Evolutionary conservation across 2,113 vertebrate genomes (phyloP).

Genomic region (Brachirus orientalis): DNA sequence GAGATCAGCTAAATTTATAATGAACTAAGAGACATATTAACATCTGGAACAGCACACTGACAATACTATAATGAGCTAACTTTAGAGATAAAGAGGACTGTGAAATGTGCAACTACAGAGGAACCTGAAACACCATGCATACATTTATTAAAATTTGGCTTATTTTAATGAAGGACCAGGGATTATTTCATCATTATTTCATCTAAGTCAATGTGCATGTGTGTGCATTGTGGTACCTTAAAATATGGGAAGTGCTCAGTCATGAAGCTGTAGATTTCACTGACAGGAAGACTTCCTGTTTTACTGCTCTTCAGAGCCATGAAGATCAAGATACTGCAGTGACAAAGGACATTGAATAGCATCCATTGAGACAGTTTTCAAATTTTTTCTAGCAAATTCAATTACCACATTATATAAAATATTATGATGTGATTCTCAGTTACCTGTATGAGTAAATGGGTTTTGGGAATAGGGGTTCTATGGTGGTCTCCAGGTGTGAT

Average conservation of each 20-base stretch:
- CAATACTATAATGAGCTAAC: too few species aligned
- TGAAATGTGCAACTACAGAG: too few species aligned
- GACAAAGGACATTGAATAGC: slow-evolving; percentile 14
- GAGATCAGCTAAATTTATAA: too few species aligned
- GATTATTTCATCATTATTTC: too few species aligned
- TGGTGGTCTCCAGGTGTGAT: slow-evolving; percentile 75
- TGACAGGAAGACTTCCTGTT: slow-evolving; percentile 96
- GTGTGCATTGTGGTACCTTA: slow-evolving; percentile 84
- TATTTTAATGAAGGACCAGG: too few species aligned
- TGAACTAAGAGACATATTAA: too few species aligned
- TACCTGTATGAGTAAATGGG: slow-evolving; percentile 99
- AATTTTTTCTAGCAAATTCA: too few species aligned
- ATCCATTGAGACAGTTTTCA: not conserved
- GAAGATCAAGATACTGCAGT: slow-evolving; percentile 95
- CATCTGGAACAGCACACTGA: too few species aligned
- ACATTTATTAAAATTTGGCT: too few species aligned
- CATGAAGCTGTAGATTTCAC: slow-evolving; percentile 99
- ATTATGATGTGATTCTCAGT: not conserved
- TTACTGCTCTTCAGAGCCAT: slow-evolving; percentile 98
- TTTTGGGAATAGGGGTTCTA: slow-evolving; percentile 90
- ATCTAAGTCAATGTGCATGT: not conserved
- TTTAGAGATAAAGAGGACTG: too few species aligned
- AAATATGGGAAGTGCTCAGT: slow-evolving; percentile 98
- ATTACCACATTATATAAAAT: too few species aligned
- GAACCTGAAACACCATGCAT: too few species aligned